Base-by-base conservation (phyloP, 2,797 vertebrate genomes). In the Hippoglossus hippoglossus region DNA sequence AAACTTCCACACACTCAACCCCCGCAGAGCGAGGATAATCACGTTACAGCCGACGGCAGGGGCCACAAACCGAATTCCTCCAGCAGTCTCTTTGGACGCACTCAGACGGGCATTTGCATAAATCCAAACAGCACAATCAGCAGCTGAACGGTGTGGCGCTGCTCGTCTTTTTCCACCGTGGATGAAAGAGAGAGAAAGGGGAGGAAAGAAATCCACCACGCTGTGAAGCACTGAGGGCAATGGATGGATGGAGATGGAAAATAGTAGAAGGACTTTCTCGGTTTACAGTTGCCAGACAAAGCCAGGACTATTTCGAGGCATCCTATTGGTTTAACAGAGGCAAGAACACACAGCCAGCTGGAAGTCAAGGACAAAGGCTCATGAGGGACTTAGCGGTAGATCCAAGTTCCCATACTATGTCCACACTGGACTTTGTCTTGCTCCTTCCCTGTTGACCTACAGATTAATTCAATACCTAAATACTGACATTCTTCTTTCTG, bases 271-370 rank as follows among this genome's bases (percentile, higher is more conserved):
- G 79, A 39, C 84, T 87, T 84, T 89, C 86, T 91, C 59, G 63
- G 86, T 91, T 92, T 91, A 87, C 83, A 83, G 81, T 86, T 36
- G 55, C 80, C 82, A 67, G 88, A 91, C 80, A 91, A 91, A 92
- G 88, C 83, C 81, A 54, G 62, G 78, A 86, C 88, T 93, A 89
- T 93, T 94, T 90, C 80, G 79, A 83, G 86, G 75, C 86, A 28
- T 74, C 57, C 67, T 28, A 75, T 79, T 85, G 78, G 82, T 83
- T 84, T 77, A 78, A 73, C 82, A 78, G 77, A 71, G 79, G 81
- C 83, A 73, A 73, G 75, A 89, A 79, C 78, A 80, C 81, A 63
- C 71, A 73, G 77, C 85, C 77, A 75, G 84, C 83, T 85, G 71
- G 75, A 84, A 82, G 83, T 86, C 78, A 87, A 89, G 83, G 80